Base-by-base conservation (phyloP, 2,888 invertebrate species). In the Macrosiphum euphorbiae region DNA sequence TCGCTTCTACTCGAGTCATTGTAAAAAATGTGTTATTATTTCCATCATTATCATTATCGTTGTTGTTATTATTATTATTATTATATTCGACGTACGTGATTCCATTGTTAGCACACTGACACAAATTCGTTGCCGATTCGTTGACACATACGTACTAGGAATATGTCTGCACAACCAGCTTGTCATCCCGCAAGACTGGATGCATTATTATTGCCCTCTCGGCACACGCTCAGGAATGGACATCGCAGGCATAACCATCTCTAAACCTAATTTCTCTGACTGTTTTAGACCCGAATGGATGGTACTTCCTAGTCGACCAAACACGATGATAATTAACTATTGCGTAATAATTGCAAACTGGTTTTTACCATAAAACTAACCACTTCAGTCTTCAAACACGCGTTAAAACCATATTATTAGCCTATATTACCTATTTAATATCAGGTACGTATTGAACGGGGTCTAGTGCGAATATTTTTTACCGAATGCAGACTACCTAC, bases 21-120 rank as follows among this genome's bases (percentile, higher is more conserved):
- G 89, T 93, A 85, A 93, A 88, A 50, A 93, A 93, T 58, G 93
- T 90, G 84, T 93, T 90, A 47, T 93, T 90, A 90, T 89, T 91
- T 35, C 28, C 7, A 58, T 78, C 35, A 78, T 41, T 78, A 78
- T 78, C 78, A 78, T 78, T 78, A 78, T 78, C 20, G 78, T 78
- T 78, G 20, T 78, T 61, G 1, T 61, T 61, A 61, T 61, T 78
- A 78, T 67, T 67, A 78, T 91, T 52, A 78, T 90, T 78, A 78
- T 88, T 90, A 58, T 61, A 41, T 28, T 88, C 28, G 55, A 20
- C 90, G 93, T 86, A 94, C 93, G 93, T 94, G 93, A 90, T 86
- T 90, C 90, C 50, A 90, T 94, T 90, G 93, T 94, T 61, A 89
- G 86, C 93, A 94, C 50, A 94, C 86, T 94, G 93, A 94, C 93